Evolutionary conservation across 2,888 invertebrate species (phyloP), one percentile per base, ranked within the genome.

Genomic region (Allophyes oxyacanthae): DNA sequence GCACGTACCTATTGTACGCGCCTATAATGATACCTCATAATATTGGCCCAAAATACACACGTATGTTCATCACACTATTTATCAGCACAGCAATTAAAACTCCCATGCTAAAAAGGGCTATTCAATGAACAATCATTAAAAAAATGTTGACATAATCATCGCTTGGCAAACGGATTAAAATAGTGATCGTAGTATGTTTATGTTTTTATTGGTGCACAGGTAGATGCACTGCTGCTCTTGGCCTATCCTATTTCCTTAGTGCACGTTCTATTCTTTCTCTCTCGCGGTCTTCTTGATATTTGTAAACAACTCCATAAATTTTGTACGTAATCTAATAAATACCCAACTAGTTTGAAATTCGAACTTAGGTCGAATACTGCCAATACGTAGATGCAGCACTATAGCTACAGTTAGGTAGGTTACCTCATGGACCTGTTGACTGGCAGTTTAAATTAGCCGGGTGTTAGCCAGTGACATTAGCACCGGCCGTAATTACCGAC

Each of bases 401-500:
- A 42, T 30, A 40, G 25, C 38, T n/a, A n/a, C n/a, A n/a, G n/a
- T 33, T 8, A 56, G 42, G 48, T 58, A 59, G 49, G 33, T 64
- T 54, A 54, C 51, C 63, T 53, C 48, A n/a, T 59, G 46, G 52
- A 75, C 70, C 61, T 67, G 74, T 71, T 68, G 53, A 64, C 54
- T 61, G 55, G 52, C 65, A 63, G 64, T 71, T 75, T 60, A 77
- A 81, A 84, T 79, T 72, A 77, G 72, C 57, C 60, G 65, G 74
- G 80, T 83, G 81, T 84, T 81, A 63, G 52, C 42, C 48, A 79
- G 73, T 84, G 82, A 85, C 86, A 89, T 87, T 89, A 86, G 79
- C 82, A 76, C 78, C 70, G 75, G 62, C 69, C 75, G 82, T 89
- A 91, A 91, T 91, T 89, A 86, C 84, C 78, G 73, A 64, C 74